A percentile compares a stretch with the other conserved stretches of the same genome.
Conservation (phyloP, 2,797 vertebrate species). For the Sebastolobus altivelis region DNA sequence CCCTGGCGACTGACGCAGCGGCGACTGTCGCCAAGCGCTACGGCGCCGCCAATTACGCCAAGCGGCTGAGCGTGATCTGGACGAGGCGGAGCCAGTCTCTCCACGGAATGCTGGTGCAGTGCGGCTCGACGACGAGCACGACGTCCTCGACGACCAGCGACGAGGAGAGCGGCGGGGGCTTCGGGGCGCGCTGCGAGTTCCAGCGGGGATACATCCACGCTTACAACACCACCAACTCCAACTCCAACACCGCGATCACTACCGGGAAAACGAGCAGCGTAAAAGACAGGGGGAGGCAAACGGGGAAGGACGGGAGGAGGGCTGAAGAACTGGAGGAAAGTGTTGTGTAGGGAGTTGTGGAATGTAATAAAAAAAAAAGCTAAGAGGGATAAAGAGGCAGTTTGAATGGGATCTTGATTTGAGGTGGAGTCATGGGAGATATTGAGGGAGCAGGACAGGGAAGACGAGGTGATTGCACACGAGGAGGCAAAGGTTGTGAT, state of each 20-base stretch:
- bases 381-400: slow-evolving; percentile 31
- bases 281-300: slow-evolving; percentile 85
- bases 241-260: slow-evolving; percentile 79
- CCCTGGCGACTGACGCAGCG: slow-evolving; percentile 81
- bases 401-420: slow-evolving; percentile 52
- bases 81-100: slow-evolving; percentile 93
- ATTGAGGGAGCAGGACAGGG: slow-evolving; percentile 8
- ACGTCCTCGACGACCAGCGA: slow-evolving; percentile 73
- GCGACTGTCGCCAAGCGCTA: slow-evolving; percentile 86
- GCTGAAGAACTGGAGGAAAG: slow-evolving; percentile 77
- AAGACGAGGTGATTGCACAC: slow-evolving; percentile 35
- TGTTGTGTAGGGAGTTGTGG: slow-evolving; percentile 61
- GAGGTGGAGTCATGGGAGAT: slow-evolving; percentile 36
- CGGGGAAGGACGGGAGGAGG: slow-evolving; percentile 46
- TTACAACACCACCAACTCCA: slow-evolving; percentile 85
- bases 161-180: slow-evolving; percentile 52
- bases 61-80: slow-evolving; percentile 92
- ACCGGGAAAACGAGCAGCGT: slow-evolving; percentile 57
- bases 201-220: slow-evolving; percentile 82
- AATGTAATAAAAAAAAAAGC: background rate
- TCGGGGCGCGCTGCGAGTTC: slow-evolving; percentile 60
- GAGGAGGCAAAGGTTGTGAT: slow-evolving; percentile 36
- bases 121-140: slow-evolving; percentile 80
- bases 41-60: slow-evolving; percentile 87
- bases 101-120: slow-evolving; percentile 91